Conservation (phyloP, 2,797 vertebrate species). For the Coccyzus lansbergi region DNA sequence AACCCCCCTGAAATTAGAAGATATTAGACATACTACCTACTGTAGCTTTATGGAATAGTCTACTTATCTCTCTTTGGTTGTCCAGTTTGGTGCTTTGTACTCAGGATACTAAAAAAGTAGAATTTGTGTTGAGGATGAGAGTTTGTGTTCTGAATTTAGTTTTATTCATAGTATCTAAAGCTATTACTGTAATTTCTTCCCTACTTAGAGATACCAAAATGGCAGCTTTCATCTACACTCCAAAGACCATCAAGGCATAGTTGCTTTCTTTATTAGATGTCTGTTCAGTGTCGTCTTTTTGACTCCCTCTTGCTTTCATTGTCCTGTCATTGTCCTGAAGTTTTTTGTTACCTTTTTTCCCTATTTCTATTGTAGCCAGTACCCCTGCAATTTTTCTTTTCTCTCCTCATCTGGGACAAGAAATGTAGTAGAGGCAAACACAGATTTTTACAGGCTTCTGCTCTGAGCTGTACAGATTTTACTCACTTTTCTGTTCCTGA, state of each 20-base stretch:
- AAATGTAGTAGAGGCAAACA: accelerated
- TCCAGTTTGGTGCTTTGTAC: not conserved
- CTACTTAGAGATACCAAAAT: not conserved
- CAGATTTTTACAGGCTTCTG: not conserved
- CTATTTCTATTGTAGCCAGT: not conserved
- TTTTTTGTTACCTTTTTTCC: not conserved
- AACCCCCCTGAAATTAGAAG: not conserved
- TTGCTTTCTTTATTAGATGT: not conserved
- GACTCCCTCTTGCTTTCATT: not conserved
- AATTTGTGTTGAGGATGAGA: not conserved
- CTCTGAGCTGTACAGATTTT: not conserved
- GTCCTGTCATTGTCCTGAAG: not conserved
- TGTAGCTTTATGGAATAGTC: not conserved
- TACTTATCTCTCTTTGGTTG: not conserved
- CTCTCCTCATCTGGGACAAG: not conserved
- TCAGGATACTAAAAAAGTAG: not conserved
- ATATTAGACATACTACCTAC: not conserved
- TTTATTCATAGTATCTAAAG: not conserved
- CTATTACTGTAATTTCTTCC: not conserved
- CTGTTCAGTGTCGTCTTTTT: not conserved
- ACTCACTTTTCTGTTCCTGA: not conserved
- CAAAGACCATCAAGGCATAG: not conserved
- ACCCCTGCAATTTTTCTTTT: not conserved
- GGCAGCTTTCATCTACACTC: not conserved
- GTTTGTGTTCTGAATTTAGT: not conserved